Evolutionary conservation across 2,113 vertebrate genomes (phyloP).

Genomic region (Zapornia atra): DNA sequence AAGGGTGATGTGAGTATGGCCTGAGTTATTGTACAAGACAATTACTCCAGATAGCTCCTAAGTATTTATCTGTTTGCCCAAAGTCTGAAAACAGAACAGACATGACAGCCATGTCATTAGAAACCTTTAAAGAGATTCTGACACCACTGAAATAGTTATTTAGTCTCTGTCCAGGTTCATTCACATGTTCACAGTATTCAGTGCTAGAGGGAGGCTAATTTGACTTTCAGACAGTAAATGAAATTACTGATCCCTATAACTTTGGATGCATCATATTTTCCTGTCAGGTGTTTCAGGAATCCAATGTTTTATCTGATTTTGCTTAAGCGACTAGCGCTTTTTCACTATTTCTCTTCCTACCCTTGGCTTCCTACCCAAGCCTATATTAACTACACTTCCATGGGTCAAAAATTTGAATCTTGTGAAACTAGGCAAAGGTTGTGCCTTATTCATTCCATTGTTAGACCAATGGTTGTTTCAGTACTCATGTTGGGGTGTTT

Average conservation of each 20-base stretch:
- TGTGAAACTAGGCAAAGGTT: not conserved
- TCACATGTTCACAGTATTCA: not conserved
- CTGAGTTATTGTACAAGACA: not conserved
- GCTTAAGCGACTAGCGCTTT: not conserved
- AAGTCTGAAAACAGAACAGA: not conserved
- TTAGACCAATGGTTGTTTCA: not conserved
- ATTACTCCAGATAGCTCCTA: not conserved
- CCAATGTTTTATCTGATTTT: not conserved
- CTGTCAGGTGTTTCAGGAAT: not conserved
- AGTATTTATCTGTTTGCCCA: not conserved
- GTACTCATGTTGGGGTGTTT: rapidly evolving
- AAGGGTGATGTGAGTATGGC: not conserved
- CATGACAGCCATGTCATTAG: not conserved
- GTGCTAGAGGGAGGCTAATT: not conserved
- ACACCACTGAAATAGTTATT: not conserved
- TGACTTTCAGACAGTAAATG: not conserved
- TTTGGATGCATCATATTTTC: not conserved
- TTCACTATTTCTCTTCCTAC: not conserved
- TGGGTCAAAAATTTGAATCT: not conserved
- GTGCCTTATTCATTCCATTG: not conserved
- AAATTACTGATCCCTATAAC: not conserved
- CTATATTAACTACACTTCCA: not conserved
- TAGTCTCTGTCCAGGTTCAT: not conserved
- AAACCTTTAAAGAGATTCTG: not conserved
- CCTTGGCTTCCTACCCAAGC: not conserved